Conservation (phyloP, 2,888 invertebrate species). For the Aporophyla nigra region DNA sequence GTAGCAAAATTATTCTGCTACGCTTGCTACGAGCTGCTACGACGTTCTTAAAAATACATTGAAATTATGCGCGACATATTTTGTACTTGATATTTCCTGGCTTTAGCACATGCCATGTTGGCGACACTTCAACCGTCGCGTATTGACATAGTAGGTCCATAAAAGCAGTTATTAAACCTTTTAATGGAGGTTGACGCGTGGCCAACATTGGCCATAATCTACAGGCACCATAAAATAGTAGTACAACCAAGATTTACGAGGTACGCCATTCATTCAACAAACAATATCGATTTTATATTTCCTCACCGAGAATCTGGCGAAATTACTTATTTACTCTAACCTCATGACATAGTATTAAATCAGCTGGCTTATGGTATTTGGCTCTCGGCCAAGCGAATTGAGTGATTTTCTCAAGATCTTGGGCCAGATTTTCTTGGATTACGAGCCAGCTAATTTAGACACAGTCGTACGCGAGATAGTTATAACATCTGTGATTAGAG, state of each 20-base stretch:
- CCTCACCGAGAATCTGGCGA: conserved; percentile 32
- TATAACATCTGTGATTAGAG: not conserved
- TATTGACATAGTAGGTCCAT: conserved; percentile 43
- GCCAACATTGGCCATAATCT: conserved; percentile 51
- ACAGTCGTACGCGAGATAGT: not conserved
- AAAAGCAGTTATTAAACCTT: conserved; percentile 56
- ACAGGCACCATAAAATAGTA: conserved; percentile 47
- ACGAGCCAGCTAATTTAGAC: conserved; percentile 47
- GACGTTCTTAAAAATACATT: conserved; percentile 42
- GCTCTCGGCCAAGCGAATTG: conserved; percentile 60
- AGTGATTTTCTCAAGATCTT: conserved; percentile 62
- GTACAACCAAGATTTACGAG: conserved; percentile 47
- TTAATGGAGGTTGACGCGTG: conserved; percentile 50
- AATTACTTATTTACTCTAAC: conserved; percentile 59
- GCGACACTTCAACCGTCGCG: conserved; percentile 37
- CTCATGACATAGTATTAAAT: conserved; percentile 51
- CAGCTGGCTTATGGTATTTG: conserved; percentile 54
- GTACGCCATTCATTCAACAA: conserved; percentile 32
- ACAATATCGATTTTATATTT: conserved; percentile 47
- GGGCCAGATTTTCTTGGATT: conserved; percentile 48
- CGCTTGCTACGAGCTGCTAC: conserved; percentile 49
- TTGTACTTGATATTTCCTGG: conserved; percentile 43
- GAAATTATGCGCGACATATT: conserved; percentile 43
- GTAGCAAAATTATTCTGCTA: conserved; percentile 54
- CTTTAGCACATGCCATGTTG: conserved; percentile 28